Evolutionary conservation across 1,140 invertebrate genomes (phyloP), one percentile per base, ranked within the genome.

Genomic region (Drosophila asahinai): DNA sequence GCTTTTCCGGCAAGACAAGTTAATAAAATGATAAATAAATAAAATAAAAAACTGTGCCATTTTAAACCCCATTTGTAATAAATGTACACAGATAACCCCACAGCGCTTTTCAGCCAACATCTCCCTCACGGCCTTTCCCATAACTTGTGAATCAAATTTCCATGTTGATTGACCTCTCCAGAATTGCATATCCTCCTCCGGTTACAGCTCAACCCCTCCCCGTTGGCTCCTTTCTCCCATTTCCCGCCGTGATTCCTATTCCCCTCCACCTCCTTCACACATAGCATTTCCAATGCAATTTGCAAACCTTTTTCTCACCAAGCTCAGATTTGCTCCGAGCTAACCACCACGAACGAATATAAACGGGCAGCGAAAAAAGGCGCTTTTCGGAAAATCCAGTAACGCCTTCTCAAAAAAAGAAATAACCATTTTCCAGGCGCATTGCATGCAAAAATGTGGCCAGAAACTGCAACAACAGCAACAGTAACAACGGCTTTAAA

Each of bases 391-490:
- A 80, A 84, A 84, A 84, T 64, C 66, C 65, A 82, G 84, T 76
- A 90, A 90, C 84, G 84, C 84, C 84, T 89, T 90, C 84, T 84
- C 59, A 57, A 86, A 80, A 73, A 71, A 65, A 71, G 48, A 58
- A 67, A 86, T 79, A 87, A 52, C 71, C 80, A 83, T 83, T 89
- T 84, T 72, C 55, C 60, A 63, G 58, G 77, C 83, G 59, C 63
- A 70, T 84, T 86, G 84, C 84, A 89, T 89, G 86, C 83, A 83
- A 86, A 87, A 86, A 87, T 86, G 83, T 86, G 67, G 83, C 82
- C 75, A 58, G 40, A 65, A 79, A 63, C 58, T 49, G 57, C 74
- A 67, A 48, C 19, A 66, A 66, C 30, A 25, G 42, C 33, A 67
- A 63, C 33, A 67, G 58, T 61, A 67, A 63, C 68, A 73, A 73